Evolutionary conservation across 53 echinoderm and acorn worm genomes (phyloP), one percentile per base, ranked within the genome.

Genomic region (Antedon mediterranea): DNA sequence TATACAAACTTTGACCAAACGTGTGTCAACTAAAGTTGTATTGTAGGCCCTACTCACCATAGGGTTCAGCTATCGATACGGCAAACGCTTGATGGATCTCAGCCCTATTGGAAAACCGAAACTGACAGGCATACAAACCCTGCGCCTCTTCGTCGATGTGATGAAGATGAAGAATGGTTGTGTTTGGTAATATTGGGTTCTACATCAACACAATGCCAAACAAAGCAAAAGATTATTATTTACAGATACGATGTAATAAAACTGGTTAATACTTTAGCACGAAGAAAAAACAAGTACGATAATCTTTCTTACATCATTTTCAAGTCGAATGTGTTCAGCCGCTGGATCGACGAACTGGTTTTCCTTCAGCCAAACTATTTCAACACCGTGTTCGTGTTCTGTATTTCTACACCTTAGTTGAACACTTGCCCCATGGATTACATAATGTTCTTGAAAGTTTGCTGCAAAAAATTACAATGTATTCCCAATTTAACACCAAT

Each of bases 101-200:
- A 28, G 86, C 86, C 20, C 71, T 78, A n/a, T 85, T 89, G 13
- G 76, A 43, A 74, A 78, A 87, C 37, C 81, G 74, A 34, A 94
- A 79, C 71, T 87, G 89, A 43, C 94, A 94, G 11, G 89, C 86
- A 76, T 94, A 94, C 79, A 89, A 74, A n/a, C 94, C 94, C 32
- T 89, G 83, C 0, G 70, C 77, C 23, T 73, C 80, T 29, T 84
- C 76, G 29, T 84, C 33, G 7, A 94, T 74, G 6, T 70, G 31
- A 42, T 78, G 83, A 1, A 94, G 78, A 44, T 82, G 85, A 30
- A 94, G 78, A 20, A 76, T 78, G 0, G 87, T 87, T 13, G 78
- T 81, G 32, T 83, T 83, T 5, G 94, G 93, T 32, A 76, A 71
- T 11, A 76, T n/a, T n/a, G n/a, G n/a, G n/a, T n/a, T n/a, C n/a